Base-by-base conservation (phyloP, 2,113 vertebrate genomes). In the Smithornis capensis region DNA sequence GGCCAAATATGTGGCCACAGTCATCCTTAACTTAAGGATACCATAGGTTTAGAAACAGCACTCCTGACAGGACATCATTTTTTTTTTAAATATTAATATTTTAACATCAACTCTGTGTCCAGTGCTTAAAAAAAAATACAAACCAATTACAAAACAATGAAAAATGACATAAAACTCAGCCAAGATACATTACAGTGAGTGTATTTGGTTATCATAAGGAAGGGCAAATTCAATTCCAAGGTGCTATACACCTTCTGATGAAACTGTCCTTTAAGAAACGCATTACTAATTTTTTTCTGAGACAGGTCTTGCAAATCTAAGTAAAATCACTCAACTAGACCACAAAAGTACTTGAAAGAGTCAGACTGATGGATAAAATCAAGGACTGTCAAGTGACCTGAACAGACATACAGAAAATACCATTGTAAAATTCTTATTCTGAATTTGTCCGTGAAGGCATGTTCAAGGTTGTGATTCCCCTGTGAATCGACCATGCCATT, bases 381-480 rank as follows among this genome's bases (percentile, higher is more conserved):
- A 87, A 89, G 90, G 62, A 21, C 63, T 89, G 64, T 27, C 71
- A 90, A 93, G 17, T 63, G 73, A 86, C 59, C 86, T 59, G 64
- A 84, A 77, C 50, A 94, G 45, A 17, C 8, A 80, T 8, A 40
- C 17, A 81, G 33, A 64, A 90, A 81, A 74, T 29, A 38, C 35
- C 25, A 21, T 3, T 35, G 19, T 29, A 71, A 53, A n/a, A 4
- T 8, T 82, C 57, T 24, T 53, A 59, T 33, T 87, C 56, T 63
- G 31, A 78, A 27, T 84, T 92, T 87, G 27, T 6, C 78, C 49
- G 25, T 2, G 8, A 75, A 71, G 18, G 9, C 10, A 9, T 1
- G 3, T 18, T 81, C 77, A 92, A 70, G 64, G 83, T 68, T 75
- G 69, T 6, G 37, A 63, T 55, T 90, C 76, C 52, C 47, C 28